Evolutionary conservation across 2,888 invertebrate genomes (phyloP).

Genomic region (Oithona nana): DNA sequence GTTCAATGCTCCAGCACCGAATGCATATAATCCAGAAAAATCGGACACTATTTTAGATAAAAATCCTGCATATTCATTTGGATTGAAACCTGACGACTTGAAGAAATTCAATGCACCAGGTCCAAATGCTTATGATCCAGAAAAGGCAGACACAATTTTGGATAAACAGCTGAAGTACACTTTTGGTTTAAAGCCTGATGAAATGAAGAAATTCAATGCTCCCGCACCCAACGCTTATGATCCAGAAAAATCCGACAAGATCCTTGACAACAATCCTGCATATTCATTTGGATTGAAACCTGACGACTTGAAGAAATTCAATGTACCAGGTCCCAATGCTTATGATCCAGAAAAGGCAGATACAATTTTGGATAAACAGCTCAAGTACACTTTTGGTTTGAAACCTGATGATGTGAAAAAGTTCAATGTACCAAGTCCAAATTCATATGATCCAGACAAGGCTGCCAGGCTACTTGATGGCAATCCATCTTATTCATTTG

Average conservation of each 20-base stretch:
- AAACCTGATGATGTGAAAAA: conserved; percentile 7
- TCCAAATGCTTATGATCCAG: conserved; percentile 12
- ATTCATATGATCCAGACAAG: conserved; percentile 8
- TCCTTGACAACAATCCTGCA: neutral
- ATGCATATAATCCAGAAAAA: conserved; percentile 3
- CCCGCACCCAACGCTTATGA: conserved; percentile 16
- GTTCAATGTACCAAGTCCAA: neutral
- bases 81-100: conserved; percentile 2
- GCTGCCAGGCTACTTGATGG: neutral
- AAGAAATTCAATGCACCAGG: neutral
- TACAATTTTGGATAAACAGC: neutral
- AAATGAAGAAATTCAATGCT: conserved; percentile 24
- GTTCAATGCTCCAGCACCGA: conserved; percentile 3
- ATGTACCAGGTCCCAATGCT: conserved; percentile 13
- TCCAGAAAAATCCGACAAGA: conserved; percentile 33
- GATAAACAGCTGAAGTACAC: neutral
- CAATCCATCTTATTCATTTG: conserved; percentile 3
- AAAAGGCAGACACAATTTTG: neutral
- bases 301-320: neutral
- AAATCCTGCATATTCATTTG: neutral
- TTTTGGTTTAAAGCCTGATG: conserved; percentile 13
- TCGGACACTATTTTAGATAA: neutral
- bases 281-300: conserved; percentile 12
- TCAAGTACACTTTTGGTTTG: conserved; percentile 7
- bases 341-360: conserved; percentile 15